phyloP scores from a whole-genome alignment of 2,797 vertebrate genomes.

The Knipowitschia caucasica region DNA sequence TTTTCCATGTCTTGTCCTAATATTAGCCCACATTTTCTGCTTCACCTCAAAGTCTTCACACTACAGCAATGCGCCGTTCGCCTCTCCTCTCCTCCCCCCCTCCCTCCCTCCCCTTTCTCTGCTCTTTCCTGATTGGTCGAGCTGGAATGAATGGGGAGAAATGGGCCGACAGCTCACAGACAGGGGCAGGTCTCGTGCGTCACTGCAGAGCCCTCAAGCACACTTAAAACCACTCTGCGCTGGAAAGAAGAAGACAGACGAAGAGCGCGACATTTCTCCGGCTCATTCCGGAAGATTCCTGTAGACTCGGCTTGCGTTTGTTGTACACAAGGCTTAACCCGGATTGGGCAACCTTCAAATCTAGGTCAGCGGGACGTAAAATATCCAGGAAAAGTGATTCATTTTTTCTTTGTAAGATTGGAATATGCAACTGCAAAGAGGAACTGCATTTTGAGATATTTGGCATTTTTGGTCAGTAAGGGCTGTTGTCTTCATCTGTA shows the following conservation, averaged over 20 bases:
- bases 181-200: constrained; percentile 8
- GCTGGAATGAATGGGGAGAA: not conserved
- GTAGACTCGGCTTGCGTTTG: too few species aligned
- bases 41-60: not conserved
- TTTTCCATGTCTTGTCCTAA: not conserved
- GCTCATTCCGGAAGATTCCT: not conserved
- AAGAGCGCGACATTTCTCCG: not conserved
- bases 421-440: not conserved
- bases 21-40: not conserved
- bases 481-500: not conserved
- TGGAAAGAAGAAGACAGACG: not conserved
- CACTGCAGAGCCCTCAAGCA: not conserved
- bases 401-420: not conserved
- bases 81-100: not conserved
- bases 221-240: constrained; percentile 3
- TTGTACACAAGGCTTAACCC: not conserved
- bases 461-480: not conserved
- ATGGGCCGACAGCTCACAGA: not conserved
- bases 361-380: constrained; percentile 10
- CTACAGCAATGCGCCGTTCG: not conserved
- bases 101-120: not conserved
- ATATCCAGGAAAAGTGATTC: not conserved
- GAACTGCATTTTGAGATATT: not conserved
- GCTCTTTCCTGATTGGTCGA: not conserved
- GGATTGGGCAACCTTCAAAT: constrained; percentile 26